Evolutionary conservation across 2,888 invertebrate species (phyloP), one percentile per base, ranked within the genome.

Genomic region (Celastrina argiolus): DNA sequence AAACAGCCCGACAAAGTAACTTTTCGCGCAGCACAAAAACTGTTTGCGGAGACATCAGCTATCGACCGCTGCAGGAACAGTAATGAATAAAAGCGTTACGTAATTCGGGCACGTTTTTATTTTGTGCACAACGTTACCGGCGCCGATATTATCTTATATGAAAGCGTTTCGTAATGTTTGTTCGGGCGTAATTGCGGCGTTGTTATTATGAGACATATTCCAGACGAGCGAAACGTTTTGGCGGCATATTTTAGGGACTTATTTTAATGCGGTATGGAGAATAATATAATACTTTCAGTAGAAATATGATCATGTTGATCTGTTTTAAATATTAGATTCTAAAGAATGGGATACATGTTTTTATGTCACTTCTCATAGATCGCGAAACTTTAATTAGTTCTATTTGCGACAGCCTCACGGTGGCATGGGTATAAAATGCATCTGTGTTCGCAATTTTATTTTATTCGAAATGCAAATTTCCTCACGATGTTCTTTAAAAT

Each of bases 71-170:
- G 22, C 12, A 51, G 51, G 51, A 22, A 51, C 51, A 22, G 51
- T 51, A 22, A 51, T 22, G 51, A 51, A 51, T 22, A 51, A 51
- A 51, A 51, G 51, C 5, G 51, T 51, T 51, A 22, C 22, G 51
- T 51, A 22, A 51, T 22, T 51, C 51, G 22, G 12, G 51, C 51
- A 10, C 51, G 12, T 51, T 22, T 51, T 51, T 51, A 51, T 51
- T 45, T 51, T 51, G 51, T 51, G 22, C 51, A 26, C 51, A 51
- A 14, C 51, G 51, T 26, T 26, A 51, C 51, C 51, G 51, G 51
- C 51, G 51, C 22, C 51, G 22, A 51, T 51, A 51, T 51, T 51
- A 51, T 51, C 51, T 51, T 18, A 51, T 51, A 51, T 51, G 51
- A 51, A 51, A 51, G 51, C 22, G 12, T 51, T 51, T 51, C 51